Conservation (phyloP, 1,140 invertebrate genomes). For the Drosophila parabipectinata region DNA sequence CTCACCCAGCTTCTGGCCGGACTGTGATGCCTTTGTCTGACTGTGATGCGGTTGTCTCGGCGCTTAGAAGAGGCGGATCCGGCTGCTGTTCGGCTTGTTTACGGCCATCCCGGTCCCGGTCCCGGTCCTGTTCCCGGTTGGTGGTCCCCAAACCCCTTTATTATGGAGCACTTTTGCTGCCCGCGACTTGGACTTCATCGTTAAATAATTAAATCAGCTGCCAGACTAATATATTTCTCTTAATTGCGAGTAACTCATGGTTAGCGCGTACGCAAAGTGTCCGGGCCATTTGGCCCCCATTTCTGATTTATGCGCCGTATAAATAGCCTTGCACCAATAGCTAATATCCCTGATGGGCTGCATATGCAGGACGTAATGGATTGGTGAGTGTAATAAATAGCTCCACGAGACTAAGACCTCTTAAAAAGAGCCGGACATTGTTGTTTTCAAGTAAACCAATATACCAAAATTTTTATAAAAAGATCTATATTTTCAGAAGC, state of each 20-base stretch:
- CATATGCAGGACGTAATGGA: conserved; percentile 41
- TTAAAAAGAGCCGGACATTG: background rate
- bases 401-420: background rate
- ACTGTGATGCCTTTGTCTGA: conserved; percentile 73
- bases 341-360: conserved; percentile 46
- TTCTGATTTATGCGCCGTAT: conserved; percentile 61
- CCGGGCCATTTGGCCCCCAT: conserved; percentile 48
- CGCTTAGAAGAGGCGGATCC: conserved; percentile 45
- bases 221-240: conserved; percentile 83
- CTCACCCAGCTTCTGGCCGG: conserved; percentile 21
- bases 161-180: conserved; percentile 10
- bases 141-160: background rate
- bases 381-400: conserved; percentile 17
- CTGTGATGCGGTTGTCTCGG: conserved; percentile 76
- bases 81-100: conserved; percentile 49
- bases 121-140: background rate
- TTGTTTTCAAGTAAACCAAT: background rate
- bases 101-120: conserved; percentile 17
- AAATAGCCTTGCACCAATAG: conserved; percentile 34
- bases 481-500: background rate
- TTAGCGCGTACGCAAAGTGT: conserved; percentile 52
- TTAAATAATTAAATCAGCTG: conserved; percentile 84
- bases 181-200: conserved; percentile 73
- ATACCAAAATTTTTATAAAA: no score
- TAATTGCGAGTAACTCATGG: conserved; percentile 73